These are phyloP conservation scores for Desmodus rotundus DNA, from an alignment of 2,113 vertebrate genomes.

Conservation along the genomic window DNA sequence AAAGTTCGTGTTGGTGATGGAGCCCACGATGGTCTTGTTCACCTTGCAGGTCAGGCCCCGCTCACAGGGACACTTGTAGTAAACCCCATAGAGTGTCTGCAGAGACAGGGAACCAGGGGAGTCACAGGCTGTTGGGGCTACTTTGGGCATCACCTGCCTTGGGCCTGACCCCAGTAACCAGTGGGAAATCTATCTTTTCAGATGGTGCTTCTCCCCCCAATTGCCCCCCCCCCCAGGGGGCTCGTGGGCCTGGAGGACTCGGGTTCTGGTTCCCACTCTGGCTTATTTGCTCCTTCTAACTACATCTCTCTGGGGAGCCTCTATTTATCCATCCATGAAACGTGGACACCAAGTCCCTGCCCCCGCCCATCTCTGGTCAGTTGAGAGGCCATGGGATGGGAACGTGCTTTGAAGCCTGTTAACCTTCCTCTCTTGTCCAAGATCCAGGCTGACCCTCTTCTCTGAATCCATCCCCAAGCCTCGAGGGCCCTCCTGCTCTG, in stretches of 20 bases:
- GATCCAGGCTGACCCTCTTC: not conserved
- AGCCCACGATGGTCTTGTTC: conserved; percentile 78
- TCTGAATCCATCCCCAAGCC: too few species aligned
- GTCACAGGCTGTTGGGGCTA: not conserved
- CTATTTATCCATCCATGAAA: not conserved
- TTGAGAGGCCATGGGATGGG: not conserved
- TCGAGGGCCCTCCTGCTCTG: not conserved
- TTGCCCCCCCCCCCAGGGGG: not conserved
- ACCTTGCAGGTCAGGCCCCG: conserved; percentile 79
- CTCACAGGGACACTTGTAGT: conserved; percentile 87
- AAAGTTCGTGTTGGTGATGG: conserved; percentile 83
- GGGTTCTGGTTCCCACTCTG: not conserved
- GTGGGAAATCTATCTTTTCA: not conserved
- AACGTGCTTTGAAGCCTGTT: not conserved
- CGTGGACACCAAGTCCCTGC: not conserved
- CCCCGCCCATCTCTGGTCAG: not conserved
- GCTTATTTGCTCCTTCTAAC: not conserved
- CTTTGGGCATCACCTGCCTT: not conserved
- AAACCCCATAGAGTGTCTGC: conserved; percentile 80
- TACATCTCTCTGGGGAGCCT: not conserved
- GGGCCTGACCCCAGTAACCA: not conserved
- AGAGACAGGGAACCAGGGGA: not conserved
- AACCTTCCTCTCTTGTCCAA: not conserved
- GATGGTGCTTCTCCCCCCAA: not conserved
- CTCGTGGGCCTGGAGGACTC: not conserved